Evolutionary conservation across 2,113 vertebrate species (phyloP), one percentile per base, ranked within the genome.

Genomic region (Channa argus): DNA sequence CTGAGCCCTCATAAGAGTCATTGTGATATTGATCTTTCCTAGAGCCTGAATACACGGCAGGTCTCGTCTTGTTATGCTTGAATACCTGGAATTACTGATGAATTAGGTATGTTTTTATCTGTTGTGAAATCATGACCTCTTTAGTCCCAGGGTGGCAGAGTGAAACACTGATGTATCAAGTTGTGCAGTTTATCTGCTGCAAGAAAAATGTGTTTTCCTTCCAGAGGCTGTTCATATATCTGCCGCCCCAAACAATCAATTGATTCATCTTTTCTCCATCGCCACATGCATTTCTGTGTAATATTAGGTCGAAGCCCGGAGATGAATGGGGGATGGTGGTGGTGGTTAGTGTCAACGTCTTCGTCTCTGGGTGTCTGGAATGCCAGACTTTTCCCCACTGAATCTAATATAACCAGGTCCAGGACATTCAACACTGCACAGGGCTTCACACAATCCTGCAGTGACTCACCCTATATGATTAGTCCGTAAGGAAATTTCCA

Each of bases 401-500:
- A 84, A 82, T 84, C 82, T 75, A 85, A 86, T 77, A 83, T 61
- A 79, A 74, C 39, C 24, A 53, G 33, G 46, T 71, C 24, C 33
- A 1, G 14, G 77, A 85, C 74, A 75, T 55, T 72, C 59, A 86
- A 72, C 50, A 37, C 71, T 44, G 43, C 52, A 74, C 43, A 66
- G 41, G 24, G 52, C 61, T 38, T 64, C 5, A 76, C 69, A 59
- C 71, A 79, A n/a, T 56, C 68, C 59, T 33, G 39, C 73, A 2
- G 70, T 80, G 78, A 92, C 97, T 96, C 93, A 98, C 98, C 97
- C 98, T 8, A 99, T 99, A 64, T 99, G 95, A 94, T 99, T 99
- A 77, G 98, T 99, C 88, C 98, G 94, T 91, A 99, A 94, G 70
- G 97, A 99, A 93, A 99, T 99, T 95, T 99, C 97, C 95, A 99